These are phyloP conservation scores for Eidolon helvum DNA, from an alignment of 2,113 vertebrate species.

Conservation along the genomic window DNA sequence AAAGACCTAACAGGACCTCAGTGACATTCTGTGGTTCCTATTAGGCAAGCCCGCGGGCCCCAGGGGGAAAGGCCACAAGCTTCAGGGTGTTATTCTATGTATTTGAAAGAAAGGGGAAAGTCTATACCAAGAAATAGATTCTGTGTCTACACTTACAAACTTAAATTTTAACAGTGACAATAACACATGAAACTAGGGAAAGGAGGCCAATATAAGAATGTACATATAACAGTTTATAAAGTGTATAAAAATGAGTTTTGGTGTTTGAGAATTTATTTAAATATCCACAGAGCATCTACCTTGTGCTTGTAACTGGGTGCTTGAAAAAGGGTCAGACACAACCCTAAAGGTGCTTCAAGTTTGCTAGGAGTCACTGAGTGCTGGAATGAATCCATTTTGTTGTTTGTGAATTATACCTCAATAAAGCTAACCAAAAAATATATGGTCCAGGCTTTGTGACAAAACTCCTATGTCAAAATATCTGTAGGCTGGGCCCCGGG, in stretches of 20 bases:
- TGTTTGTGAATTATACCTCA: background rate
- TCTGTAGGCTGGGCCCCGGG: background rate
- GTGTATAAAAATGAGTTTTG: background rate
- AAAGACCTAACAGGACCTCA: background rate
- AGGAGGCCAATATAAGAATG: background rate
- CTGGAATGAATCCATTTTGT: background rate
- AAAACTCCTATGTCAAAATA: background rate
- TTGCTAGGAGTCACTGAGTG: background rate
- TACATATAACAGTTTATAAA: background rate
- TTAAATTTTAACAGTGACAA: background rate
- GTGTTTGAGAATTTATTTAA: background rate
- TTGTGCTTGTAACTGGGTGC: background rate
- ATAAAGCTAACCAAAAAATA: background rate
- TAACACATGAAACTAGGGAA: background rate
- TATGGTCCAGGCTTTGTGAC: background rate
- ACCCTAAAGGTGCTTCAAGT: background rate
- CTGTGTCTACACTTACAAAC: background rate
- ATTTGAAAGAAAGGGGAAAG: background rate
- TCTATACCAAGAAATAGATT: background rate
- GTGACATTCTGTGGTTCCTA: background rate
- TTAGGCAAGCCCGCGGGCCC: background rate
- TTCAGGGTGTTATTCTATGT: background rate
- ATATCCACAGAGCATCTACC: background rate
- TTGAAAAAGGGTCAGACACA: background rate
- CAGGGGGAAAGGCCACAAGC: background rate